phyloP scores from a whole-genome alignment of 2,888 invertebrate genomes.

The Lasioglossum figueresi region DNA sequence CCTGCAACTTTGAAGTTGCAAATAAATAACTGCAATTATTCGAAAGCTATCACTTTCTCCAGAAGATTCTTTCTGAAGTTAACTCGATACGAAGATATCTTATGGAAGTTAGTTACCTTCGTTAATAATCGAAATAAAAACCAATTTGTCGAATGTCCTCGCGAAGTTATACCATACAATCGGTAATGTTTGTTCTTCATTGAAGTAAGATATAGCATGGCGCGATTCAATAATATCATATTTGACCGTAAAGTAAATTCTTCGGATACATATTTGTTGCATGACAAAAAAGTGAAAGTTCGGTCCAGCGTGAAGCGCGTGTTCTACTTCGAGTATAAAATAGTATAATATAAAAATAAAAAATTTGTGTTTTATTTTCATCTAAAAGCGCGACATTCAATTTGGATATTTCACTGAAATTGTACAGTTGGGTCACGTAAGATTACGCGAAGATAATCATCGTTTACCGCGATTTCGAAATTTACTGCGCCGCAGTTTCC shows the following conservation, averaged over 20 bases:
- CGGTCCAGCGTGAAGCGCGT: not conserved
- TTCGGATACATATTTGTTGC: not conserved
- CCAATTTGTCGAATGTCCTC: not conserved
- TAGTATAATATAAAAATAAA: not conserved
- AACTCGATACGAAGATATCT: not conserved
- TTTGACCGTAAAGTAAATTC: not conserved
- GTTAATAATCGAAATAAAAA: not conserved
- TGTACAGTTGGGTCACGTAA: not conserved
- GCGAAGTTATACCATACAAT: not conserved
- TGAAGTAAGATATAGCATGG: not conserved
- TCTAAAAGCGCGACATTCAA: not conserved
- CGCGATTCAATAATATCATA: not conserved
- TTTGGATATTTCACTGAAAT: not conserved
- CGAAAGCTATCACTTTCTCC: constrained; percentile 5
- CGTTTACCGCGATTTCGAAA: not conserved
- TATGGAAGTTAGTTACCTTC: not conserved
- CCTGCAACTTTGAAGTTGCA: not conserved
- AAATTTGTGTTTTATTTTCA: not conserved
- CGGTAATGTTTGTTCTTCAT: not conserved
- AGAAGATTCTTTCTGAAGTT: not conserved
- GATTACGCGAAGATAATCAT: not conserved
- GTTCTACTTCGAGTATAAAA: not conserved
- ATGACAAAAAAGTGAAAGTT: not conserved
- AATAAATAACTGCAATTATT: not conserved
- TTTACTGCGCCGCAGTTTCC: not conserved